Evolutionary conservation across 2,797 vertebrate species (phyloP).

Genomic region (Clarias laeviceps): DNA sequence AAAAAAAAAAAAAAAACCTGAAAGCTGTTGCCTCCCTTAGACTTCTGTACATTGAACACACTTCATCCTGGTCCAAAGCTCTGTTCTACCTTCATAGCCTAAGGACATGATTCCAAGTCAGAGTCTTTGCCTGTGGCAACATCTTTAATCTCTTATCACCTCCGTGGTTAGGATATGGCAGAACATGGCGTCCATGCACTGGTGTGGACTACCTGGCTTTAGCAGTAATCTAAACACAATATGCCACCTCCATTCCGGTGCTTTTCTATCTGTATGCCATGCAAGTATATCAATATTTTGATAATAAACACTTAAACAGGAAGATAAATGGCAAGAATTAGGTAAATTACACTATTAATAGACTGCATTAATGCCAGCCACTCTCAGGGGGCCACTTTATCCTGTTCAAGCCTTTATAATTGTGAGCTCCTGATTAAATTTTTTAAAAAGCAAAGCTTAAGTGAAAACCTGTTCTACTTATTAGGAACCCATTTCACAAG

Average conservation of each 20-base stretch:
- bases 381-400: conserved; percentile 39
- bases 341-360: conserved; percentile 52
- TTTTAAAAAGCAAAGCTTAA: conserved; percentile 56
- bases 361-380: conserved; percentile 35
- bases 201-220: conserved; percentile 6
- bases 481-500: conserved; percentile 62
- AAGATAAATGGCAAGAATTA: conserved; percentile 39
- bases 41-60: conserved; percentile 28
- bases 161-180: conserved; percentile 36
- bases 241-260: background rate
- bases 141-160: conserved; percentile 54
- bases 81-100: conserved; percentile 49
- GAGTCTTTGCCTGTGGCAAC: conserved; percentile 46
- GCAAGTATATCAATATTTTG: conserved; percentile 46
- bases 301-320: conserved; percentile 40
- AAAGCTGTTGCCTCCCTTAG: conserved; percentile 38
- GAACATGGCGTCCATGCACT: conserved; percentile 31
- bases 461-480: conserved; percentile 61
- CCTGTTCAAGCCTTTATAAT: conserved; percentile 52
- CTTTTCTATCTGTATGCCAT: conserved; percentile 18
- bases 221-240: background rate
- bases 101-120: conserved; percentile 51
- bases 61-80: conserved; percentile 42
- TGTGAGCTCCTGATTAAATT: conserved; percentile 58
- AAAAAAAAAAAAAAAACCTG: background rate